Base-by-base conservation (phyloP, 2,888 invertebrate species). In the Pseudoips prasinana region DNA sequence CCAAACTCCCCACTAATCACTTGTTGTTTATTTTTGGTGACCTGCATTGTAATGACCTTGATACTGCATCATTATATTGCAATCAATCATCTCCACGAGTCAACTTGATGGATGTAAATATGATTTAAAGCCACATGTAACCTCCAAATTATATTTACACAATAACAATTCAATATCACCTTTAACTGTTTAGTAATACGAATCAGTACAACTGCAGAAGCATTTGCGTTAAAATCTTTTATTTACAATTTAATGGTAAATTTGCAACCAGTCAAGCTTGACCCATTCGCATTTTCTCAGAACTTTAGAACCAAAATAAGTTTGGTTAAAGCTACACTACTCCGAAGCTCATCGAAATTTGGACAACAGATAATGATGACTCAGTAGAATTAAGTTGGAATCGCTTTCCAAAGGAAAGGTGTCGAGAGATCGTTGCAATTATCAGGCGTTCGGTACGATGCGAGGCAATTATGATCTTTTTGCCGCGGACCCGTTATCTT, bases 331-430 rank as follows among this genome's bases (percentile, higher is more conserved):
- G 32, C 8, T 26, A 29, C 30, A 37, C 39, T 29, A 29, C 33
- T 38, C 32, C 29, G 41, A 37, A 55, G 72, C 35, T 59, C 79
- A 58, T 34, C 29, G 28, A 43, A 55, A 52, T 56, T 60, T 73
- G 74, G 74, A 52, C 51, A 22, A 10, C 30, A 28, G 26, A 44
- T 58, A 56, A 42, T 65, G 68, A 74, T 75, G 77, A 77, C 66
- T 83, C 83, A 80, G 68, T 65, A 57, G 63, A 81, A 82, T 82
- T 72, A 78, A 82, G 76, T 75, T 71, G 55, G 71, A 63, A 77
- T 74, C 73, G 80, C 87, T 87, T 87, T 87, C 87, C 82, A 83
- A 85, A 76, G 73, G 87, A 87, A 87, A 87, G 86, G 86, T 85
- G 83, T 66, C 73, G 75, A 76, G 80, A 79, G 75, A 70, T 70